These are phyloP conservation scores for Xylocopa sonorina DNA, from an alignment of 1,140 invertebrate species.

Conservation along the genomic window DNA sequence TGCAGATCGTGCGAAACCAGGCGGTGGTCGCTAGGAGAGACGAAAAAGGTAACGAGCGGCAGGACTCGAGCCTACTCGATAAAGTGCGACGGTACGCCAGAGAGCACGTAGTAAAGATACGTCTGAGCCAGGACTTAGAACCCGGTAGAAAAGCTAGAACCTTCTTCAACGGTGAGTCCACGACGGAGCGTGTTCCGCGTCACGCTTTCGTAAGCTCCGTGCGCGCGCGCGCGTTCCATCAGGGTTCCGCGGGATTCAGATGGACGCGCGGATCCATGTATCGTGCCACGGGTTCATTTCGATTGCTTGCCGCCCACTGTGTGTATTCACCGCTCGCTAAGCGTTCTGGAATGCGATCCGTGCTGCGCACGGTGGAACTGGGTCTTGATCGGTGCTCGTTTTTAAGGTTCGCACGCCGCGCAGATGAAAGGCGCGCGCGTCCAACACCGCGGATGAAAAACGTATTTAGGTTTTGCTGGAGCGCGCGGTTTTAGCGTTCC, in stretches of 20 bases:
- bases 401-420: background rate
- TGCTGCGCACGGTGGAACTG: background rate
- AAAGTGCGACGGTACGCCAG: slow-evolving; percentile 75
- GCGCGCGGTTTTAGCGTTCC: no score
- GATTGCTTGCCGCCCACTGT: background rate
- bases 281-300: background rate
- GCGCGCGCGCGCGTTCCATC: no score
- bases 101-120: slow-evolving; percentile 77
- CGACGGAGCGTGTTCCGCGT: slow-evolving; percentile 48
- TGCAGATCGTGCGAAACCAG: slow-evolving; percentile 71
- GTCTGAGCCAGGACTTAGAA: slow-evolving; percentile 69
- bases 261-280: background rate
- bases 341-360: background rate
- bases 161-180: slow-evolving; percentile 79
- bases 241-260: background rate
- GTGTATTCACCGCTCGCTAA: background rate
- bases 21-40: slow-evolving; percentile 45
- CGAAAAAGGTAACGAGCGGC: slow-evolving; percentile 28
- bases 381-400: slow-evolving; percentile 7
- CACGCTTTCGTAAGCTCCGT: slow-evolving; percentile 50
- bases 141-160: slow-evolving; percentile 74
- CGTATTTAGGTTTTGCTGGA: no score
- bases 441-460: background rate
- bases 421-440: background rate
- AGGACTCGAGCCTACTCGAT: slow-evolving; percentile 67